phyloP scores from a whole-genome alignment of 1,140 invertebrate species.

The Arctopsyche grandis region DNA sequence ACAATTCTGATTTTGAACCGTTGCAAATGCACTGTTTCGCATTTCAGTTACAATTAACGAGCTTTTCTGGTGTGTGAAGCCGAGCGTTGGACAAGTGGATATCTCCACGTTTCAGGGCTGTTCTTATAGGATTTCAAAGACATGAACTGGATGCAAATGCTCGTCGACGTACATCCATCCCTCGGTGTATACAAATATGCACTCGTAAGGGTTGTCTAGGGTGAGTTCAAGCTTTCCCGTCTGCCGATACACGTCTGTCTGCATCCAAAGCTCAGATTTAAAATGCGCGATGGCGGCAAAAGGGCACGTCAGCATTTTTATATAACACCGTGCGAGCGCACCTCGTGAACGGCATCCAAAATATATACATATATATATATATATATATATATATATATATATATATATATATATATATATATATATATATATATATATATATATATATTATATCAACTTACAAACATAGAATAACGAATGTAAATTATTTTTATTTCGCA shows the following conservation, averaged over 20 bases:
- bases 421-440: no score
- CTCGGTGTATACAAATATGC: conserved; percentile 3
- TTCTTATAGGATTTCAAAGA: conserved; percentile 31
- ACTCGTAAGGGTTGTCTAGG: neutral
- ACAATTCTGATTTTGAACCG: no score
- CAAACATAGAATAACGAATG: no score
- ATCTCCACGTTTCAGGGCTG: conserved; percentile 34
- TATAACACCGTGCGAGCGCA: no score
- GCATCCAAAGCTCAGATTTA: neutral
- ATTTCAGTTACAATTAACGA: neutral
- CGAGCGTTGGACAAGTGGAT: conserved; percentile 16
- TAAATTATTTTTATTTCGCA: no score
- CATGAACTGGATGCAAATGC: conserved; percentile 19
- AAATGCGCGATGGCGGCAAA: neutral
- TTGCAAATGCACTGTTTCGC: no score
- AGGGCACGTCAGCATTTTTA: no score
- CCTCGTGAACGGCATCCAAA: no score
- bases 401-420: no score
- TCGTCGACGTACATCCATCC: conserved; percentile 16
- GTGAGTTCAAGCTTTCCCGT: neutral
- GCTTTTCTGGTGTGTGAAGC: conserved; percentile 19
- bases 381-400: no score
- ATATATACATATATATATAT: no score
- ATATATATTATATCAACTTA: no score
- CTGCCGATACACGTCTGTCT: neutral